Conservation (phyloP, 2,797 vertebrate species). For the Mormyrops boulengeri region DNA sequence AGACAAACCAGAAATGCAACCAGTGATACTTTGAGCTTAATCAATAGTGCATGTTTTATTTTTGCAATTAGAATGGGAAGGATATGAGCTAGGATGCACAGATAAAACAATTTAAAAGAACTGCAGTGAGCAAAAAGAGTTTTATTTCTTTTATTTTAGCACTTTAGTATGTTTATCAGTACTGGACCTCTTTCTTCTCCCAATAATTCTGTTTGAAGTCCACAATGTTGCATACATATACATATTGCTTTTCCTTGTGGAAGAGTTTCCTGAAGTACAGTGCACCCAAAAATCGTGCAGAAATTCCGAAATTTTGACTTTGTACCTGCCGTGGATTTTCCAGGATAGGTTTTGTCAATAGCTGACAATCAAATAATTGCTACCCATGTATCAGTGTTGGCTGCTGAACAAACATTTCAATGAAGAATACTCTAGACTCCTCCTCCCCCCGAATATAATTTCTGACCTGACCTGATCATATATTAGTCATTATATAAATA, state of each 20-base stretch:
- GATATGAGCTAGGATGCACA: no score
- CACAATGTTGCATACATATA: neutral
- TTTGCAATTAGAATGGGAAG: no score
- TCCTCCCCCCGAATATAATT: neutral
- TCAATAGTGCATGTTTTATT: neutral
- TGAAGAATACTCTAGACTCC: neutral
- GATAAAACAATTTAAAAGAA: no score
- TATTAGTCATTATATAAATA: neutral
- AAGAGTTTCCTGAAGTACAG: neutral
- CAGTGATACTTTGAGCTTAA: neutral
- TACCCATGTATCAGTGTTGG: neutral
- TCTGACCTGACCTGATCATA: neutral
- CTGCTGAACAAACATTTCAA: neutral
- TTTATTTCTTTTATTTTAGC: no score
- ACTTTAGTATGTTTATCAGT: neutral
- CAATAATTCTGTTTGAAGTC: neutral
- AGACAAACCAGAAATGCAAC: neutral
- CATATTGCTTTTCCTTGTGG: neutral
- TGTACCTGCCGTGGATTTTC: neutral
- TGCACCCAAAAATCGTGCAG: neutral
- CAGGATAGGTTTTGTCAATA: neutral
- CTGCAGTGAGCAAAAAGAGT: no score
- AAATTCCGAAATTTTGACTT: no score
- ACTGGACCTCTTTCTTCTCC: neutral
- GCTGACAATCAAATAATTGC: neutral